Base-by-base conservation (phyloP, 2,797 vertebrate species). In the Calcarius lapponicus region DNA sequence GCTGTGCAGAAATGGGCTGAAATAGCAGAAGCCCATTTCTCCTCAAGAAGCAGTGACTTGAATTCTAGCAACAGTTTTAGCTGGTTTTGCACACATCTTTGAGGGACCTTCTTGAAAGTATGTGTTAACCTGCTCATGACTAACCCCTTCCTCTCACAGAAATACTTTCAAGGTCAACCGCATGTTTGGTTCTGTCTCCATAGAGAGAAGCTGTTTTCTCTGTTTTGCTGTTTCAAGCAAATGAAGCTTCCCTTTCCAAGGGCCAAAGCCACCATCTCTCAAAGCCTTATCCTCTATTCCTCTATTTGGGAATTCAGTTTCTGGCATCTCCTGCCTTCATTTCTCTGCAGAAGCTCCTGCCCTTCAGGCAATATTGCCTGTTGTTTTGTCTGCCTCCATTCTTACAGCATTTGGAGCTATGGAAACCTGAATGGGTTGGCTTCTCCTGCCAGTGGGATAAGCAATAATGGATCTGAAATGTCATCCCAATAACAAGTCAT, bases 401-500 rank as follows among this genome's bases (percentile, higher is more conserved):
- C 50, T 87, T 87, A n/a, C 65, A 93, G 67, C 71, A 51, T 78
- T 94, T 83, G 84, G 79, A 88, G 75, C 75, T 78, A 38, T 80
- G 67, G 89, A 91, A 93, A 88, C 57, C 67, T 62, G 75, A 78
- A 89, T 2, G 12, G 67, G 64, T 76, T 83, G 62, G 76, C 56
- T 92, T 81, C 70, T 81, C 86, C 54, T 91, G 75, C 91, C 86
- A 91, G 72, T 24, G 43, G 93, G 84, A 83, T 92, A 90, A 95
- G 79, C n/a, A 82, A 83, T 83, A 86, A 80, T 3, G 19, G 67
- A 72, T 47, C 79, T 58, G 91, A 94, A 96, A 96, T 96, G 93
- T 93, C 96, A 96, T 93, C 86, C 92, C 84, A 96, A 92, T 94
- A 94, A 93, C 89, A 78, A 91, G 69, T 45, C 38, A 9, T 32